Percentiles rank a stretch among this genome's conserved stretches.
Conservation (phyloP, 2,888 invertebrate genomes). For the Meliscaeva auricollis region DNA sequence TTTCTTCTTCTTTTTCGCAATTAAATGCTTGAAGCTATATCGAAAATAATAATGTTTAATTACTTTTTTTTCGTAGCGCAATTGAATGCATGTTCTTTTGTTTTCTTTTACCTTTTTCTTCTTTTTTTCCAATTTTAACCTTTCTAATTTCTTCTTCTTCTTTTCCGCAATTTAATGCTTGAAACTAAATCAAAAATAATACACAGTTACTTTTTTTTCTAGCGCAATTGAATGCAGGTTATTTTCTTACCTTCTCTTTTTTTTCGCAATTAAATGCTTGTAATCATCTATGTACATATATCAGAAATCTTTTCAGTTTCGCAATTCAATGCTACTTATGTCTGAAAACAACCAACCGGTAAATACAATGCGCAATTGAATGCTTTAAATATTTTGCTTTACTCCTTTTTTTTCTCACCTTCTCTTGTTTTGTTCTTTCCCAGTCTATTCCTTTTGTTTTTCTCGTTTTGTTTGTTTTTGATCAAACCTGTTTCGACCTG, state of each 20-base stretch:
- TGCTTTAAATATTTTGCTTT: conserved; percentile 1
- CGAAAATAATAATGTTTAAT: no score
- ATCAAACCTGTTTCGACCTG: neutral
- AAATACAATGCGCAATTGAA: neutral
- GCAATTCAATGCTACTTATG: conserved; percentile 4
- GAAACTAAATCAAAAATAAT: conserved; percentile 3
- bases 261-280: conserved; percentile 4
- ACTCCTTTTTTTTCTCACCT: conserved; percentile 2
- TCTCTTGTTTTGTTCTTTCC: neutral
- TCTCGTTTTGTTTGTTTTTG: neutral
- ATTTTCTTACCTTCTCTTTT: conserved; percentile 5
- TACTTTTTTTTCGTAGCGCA: no score
- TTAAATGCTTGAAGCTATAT: no score
- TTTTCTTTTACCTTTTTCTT: neutral
- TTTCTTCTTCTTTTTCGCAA: no score
- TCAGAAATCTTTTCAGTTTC: conserved; percentile 2
- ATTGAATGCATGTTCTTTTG: no score
- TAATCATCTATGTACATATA: neutral
- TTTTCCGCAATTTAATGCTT: conserved; percentile 28
- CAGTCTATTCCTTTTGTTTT: neutral
- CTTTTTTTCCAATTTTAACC: neutral
- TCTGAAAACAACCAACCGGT: conserved; percentile 1
- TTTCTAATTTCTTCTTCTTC: neutral
- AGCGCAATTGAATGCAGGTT: conserved; percentile 33
- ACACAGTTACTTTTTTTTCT: neutral